A percentile compares a stretch with the other conserved stretches of the same genome.
Evolutionary conservation across 2,888 invertebrate species (phyloP).

Genomic region (Polyploca ridens): DNA sequence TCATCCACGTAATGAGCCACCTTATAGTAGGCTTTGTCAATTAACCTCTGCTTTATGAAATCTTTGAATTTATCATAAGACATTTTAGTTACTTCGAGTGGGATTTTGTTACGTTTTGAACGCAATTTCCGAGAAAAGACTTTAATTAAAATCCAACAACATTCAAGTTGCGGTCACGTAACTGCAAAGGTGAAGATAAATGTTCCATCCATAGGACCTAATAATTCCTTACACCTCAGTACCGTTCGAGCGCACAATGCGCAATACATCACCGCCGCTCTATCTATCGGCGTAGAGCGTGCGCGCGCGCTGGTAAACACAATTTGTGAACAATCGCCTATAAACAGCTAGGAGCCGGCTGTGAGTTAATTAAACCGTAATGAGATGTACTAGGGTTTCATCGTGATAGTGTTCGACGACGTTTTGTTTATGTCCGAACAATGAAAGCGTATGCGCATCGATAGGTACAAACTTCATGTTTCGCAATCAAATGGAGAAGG

Average conservation of each 20-base stretch:
- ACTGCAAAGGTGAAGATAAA: conserved; percentile 1
- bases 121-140: too few relatives aligned
- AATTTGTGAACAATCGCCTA: conserved; percentile 29
- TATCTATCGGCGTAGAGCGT: conserved; percentile 11
- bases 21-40: too few relatives aligned
- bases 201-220: neutral
- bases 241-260: conserved; percentile 21
- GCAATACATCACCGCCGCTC: conserved; percentile 23
- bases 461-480: neutral
- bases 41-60: too few relatives aligned
- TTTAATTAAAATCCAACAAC: neutral
- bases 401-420: neutral
- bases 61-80: too few relatives aligned
- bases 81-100: too few relatives aligned
- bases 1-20: too few relatives aligned
- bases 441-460: neutral
- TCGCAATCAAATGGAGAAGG: neutral
- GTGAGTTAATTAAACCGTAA: conserved; percentile 2
- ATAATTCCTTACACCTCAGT: neutral
- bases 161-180: neutral
- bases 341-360: conserved; percentile 11
- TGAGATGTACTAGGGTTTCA: neutral
- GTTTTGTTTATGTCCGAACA: neutral
- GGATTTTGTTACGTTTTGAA: too few relatives aligned
- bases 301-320: conserved; percentile 13